Evolutionary conservation across 2,888 invertebrate species (phyloP).

Genomic region (Alentia gelatinosa): DNA sequence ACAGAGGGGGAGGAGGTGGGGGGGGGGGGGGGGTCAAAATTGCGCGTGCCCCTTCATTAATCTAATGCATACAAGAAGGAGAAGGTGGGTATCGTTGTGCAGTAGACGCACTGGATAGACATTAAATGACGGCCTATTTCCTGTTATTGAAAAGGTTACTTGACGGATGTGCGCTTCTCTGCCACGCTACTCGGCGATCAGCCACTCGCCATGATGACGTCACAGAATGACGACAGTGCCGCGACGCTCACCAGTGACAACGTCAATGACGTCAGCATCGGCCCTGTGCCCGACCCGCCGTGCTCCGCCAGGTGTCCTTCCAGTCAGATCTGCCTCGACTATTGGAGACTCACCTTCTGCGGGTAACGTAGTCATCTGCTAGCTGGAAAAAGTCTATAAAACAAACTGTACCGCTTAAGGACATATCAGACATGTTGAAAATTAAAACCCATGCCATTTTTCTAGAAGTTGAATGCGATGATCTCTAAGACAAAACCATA

Average conservation of each 20-base stretch:
- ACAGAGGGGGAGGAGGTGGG: no score
- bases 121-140: background rate
- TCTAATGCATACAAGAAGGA: no score
- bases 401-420: no score
- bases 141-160: background rate
- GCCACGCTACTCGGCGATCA: slow-evolving; percentile 81
- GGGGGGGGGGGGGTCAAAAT: no score
- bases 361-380: background rate
- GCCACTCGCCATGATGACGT: slow-evolving; percentile 88
- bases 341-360: slow-evolving; percentile 53
- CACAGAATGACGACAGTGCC: slow-evolving; percentile 83
- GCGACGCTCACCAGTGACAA: slow-evolving; percentile 97
- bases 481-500: no score
- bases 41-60: no score
- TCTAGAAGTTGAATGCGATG: no score
- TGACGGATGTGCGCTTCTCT: slow-evolving; percentile 13
- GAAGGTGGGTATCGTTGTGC: no score
- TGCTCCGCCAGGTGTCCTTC: slow-evolving; percentile 61
- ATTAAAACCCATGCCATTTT: no score
- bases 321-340: slow-evolving; percentile 60
- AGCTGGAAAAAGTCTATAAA: no score
- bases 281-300: background rate
- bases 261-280: slow-evolving; percentile 59
- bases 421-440: no score
- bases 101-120: no score